A percentile compares a stretch with the other conserved stretches of the same genome.
Evolutionary conservation across 2,113 vertebrate species (phyloP).

Genomic region (Periophthalmodon schlosseri): DNA sequence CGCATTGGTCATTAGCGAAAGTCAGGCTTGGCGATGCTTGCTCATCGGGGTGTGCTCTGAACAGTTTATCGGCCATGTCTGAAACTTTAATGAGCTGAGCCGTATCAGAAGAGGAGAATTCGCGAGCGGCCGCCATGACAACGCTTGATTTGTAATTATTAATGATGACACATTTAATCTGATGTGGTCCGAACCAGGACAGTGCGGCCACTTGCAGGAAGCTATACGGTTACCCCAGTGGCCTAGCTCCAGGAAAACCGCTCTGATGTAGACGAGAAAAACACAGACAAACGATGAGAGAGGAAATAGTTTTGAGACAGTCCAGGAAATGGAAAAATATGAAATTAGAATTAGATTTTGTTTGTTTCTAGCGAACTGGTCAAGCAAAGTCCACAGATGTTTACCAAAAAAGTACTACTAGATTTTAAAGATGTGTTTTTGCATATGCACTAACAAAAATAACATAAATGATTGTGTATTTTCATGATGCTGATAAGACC

Average conservation of each 20-base stretch:
- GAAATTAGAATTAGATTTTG: conserved; percentile 9
- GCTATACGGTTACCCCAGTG: conserved; percentile 7
- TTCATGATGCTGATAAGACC: too few species aligned
- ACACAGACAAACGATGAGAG: neutral
- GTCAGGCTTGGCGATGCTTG: conserved; percentile 23
- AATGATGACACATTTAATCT: conserved; percentile 55
- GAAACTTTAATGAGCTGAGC: conserved; percentile 59
- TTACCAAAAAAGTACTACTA: neutral
- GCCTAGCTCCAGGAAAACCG: conserved; percentile 8
- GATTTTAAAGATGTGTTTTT: too few species aligned
- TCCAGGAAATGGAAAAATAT: neutral
- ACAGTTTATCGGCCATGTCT: conserved; percentile 33
- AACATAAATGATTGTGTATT: too few species aligned
- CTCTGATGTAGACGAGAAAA: conserved; percentile 27
- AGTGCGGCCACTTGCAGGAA: conserved; percentile 4
- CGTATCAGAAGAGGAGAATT: conserved; percentile 34
- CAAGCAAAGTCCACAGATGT: neutral
- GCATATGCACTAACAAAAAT: too few species aligned
- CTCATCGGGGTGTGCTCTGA: conserved; percentile 36
- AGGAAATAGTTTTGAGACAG: neutral
- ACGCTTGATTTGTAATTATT: conserved; percentile 61
- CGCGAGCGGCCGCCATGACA: conserved; percentile 41
- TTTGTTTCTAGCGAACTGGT: conserved; percentile 8
- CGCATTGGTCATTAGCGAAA: conserved; percentile 37
- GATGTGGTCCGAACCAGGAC: conserved; percentile 38